phyloP scores from a whole-genome alignment of 1,140 invertebrate genomes.

The Hormaphis cornu region DNA sequence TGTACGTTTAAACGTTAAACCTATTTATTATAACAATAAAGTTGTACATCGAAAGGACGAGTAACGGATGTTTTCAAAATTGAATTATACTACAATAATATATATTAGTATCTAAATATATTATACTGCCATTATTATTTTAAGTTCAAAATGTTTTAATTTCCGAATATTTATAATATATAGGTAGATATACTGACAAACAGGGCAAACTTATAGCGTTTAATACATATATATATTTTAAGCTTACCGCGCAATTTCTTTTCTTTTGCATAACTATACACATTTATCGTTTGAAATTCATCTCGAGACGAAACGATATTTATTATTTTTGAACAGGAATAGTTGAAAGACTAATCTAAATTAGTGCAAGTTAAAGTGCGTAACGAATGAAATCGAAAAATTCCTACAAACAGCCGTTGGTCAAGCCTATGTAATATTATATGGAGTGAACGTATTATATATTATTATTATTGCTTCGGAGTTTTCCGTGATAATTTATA shows the following conservation, averaged over 20 bases:
- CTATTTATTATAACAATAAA: background rate
- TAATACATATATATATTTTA: too few species aligned
- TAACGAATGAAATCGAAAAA: background rate
- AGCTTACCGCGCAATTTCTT: too few species aligned
- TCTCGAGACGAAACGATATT: background rate
- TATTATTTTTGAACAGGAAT: background rate
- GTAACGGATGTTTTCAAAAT: too few species aligned
- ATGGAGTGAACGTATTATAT: background rate
- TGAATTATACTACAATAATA: too few species aligned
- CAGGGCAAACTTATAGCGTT: too few species aligned
- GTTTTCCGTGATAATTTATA: background rate
- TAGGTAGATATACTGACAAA: too few species aligned
- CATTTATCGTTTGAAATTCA: background rate
- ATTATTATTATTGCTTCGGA: slow-evolving; percentile 1
- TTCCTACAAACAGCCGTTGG: background rate
- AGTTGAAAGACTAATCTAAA: slow-evolving; percentile 13
- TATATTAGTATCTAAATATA: too few species aligned
- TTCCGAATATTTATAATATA: too few species aligned
- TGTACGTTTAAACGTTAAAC: background rate
- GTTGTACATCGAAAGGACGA: background rate
- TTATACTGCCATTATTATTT: too few species aligned
- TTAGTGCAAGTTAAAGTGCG: slow-evolving; percentile 12
- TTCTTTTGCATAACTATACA: too few species aligned
- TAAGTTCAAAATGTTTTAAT: too few species aligned
- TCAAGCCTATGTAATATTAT: background rate